Evolutionary conservation across 2,888 invertebrate species (phyloP), one percentile per base, ranked within the genome.

Genomic region (Agrochola macilenta): DNA sequence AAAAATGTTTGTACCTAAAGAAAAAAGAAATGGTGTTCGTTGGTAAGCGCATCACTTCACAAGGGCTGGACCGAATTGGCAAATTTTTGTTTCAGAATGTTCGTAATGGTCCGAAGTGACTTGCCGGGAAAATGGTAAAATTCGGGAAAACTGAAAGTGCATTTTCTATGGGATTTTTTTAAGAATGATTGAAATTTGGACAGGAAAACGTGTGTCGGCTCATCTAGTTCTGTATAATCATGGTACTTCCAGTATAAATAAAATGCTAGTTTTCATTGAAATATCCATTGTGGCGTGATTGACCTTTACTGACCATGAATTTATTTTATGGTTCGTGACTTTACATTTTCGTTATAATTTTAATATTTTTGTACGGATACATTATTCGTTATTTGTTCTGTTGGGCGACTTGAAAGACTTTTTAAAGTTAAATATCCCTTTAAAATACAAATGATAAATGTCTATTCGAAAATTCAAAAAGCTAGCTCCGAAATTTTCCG

Each of bases 401-500:
- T 65, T 52, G 11, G 23, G 23, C n/a, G 17, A 14, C 17, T 65
- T 58, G 1, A 12, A 26, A n/a, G 14, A 52, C 26, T 49, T 63
- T 69, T 58, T 52, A 26, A 68, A 46, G 12, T 60, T 7, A 60
- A 61, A 69, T 23, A 54, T 35, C 20, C 58, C 52, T 68, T 60
- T 60, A 12, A 68, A 76, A 76, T 60, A 72, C 61, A 54, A 64
- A 73, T 74, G 65, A 82, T 76, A 72, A 85, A 84, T 78, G 61
- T 63, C 0, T 61, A 52, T 74, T 74, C 69, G 46, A 79, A 82
- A 76, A 71, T 78, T 79, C 75, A 83, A 86, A 92, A 83, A 88
- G 90, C 89, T 87, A 88, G 90, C 88, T n/a, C 89, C 82, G 83
- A 90, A 90, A 90, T 92, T 93, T 92, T 85, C 85, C 85, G 87